These are phyloP conservation scores for Hippocampus kuda DNA, from an alignment of 2,797 vertebrate species.

Conservation along the genomic window DNA sequence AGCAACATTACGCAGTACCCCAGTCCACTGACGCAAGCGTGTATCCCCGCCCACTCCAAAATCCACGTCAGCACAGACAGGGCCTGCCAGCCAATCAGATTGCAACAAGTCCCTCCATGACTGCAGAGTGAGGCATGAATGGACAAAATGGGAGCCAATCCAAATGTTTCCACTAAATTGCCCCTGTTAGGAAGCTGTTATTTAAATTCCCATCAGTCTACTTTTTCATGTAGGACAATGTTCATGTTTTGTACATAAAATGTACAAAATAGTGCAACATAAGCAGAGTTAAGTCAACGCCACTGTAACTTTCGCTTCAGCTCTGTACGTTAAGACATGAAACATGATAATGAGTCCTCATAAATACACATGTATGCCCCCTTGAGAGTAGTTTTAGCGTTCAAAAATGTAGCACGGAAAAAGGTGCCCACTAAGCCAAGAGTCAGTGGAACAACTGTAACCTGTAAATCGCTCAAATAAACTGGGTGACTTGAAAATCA, in stretches of 20 bases:
- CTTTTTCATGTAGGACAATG: background rate
- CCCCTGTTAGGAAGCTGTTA: constrained; percentile 18
- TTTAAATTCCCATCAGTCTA: background rate
- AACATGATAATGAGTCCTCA: background rate
- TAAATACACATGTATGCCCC: background rate
- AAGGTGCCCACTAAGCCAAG: background rate
- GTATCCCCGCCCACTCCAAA: constrained; percentile 37
- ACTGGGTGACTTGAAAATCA: background rate
- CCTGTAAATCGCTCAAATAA: background rate
- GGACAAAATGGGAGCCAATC: constrained; percentile 54
- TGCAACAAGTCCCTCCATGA: constrained; percentile 52
- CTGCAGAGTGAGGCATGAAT: constrained; percentile 41
- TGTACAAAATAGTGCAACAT: background rate
- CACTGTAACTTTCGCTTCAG: background rate
- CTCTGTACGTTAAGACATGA: background rate
- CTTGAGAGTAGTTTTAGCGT: background rate
- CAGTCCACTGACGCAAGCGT: constrained; percentile 17
- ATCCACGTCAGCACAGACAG: constrained; percentile 67
- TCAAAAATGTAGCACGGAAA: background rate
- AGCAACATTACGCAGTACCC: background rate
- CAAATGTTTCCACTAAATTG: constrained; percentile 43
- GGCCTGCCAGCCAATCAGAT: constrained; percentile 52
- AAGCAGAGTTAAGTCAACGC: background rate
- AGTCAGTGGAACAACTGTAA: background rate
- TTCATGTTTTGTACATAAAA: too few species aligned